Percentiles rank a stretch among this genome's conserved stretches.
phyloP scores from a whole-genome alignment of 2,797 vertebrate genomes.

The Stomatorhinus walkeri region DNA sequence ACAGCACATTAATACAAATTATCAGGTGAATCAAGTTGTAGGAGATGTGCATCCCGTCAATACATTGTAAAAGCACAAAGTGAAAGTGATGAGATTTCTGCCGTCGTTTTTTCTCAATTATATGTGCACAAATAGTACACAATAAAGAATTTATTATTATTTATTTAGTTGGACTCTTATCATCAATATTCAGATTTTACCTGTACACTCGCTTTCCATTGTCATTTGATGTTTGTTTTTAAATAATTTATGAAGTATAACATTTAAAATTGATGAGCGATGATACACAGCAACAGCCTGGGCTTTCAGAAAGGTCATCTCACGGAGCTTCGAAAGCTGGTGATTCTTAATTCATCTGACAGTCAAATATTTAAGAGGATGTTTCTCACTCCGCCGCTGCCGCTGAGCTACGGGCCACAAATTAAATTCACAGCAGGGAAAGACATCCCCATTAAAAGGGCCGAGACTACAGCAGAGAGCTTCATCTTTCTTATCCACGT shows the following conservation, averaged over 20 bases:
- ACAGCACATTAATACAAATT: background rate
- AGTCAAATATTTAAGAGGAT: conserved; percentile 6
- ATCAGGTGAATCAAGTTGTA: background rate
- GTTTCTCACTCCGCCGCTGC: background rate
- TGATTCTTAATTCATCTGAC: background rate
- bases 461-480: background rate
- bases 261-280: conserved; percentile 15
- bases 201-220: background rate
- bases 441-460: background rate
- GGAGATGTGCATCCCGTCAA: background rate
- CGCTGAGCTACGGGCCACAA: background rate
- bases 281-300: background rate
- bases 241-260: conserved; percentile 13
- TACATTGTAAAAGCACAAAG: background rate
- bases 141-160: background rate
- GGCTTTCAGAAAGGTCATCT: background rate
- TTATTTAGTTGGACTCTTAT: background rate
- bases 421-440: background rate
- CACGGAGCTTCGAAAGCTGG: background rate
- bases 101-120: background rate
- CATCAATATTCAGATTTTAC: conserved; percentile 12
- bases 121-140: background rate
- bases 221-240: background rate
- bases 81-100: background rate
- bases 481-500: background rate